Conservation (phyloP, 2,888 invertebrate species). For the Antheraea yamamai region DNA sequence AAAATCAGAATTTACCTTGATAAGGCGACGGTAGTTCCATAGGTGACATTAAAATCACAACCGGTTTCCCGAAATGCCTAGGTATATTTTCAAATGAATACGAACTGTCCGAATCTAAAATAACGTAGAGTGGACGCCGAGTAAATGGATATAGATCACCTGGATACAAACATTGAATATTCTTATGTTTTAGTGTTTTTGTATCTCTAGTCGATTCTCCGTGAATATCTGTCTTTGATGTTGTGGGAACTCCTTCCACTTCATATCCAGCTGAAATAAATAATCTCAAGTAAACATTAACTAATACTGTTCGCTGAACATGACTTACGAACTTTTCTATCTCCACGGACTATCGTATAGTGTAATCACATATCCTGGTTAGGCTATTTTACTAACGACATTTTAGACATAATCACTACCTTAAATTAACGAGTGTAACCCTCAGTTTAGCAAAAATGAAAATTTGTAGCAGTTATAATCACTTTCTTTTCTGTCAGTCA, state of each 20-base stretch:
- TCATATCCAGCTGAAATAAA: constrained; percentile 90
- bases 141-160: constrained; percentile 97
- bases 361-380: background rate
- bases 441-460: background rate
- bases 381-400: too few relatives aligned
- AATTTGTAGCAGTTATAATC: background rate
- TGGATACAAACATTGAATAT: constrained; percentile 92
- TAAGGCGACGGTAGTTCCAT: constrained; percentile 93
- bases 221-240: constrained; percentile 90
- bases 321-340: background rate
- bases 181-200: constrained; percentile 69
- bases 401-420: too few relatives aligned
- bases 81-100: constrained; percentile 96
- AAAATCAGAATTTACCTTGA: constrained; percentile 82
- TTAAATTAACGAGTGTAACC: background rate
- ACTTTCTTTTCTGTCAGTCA: background rate
- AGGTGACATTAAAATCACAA: constrained; percentile 96
- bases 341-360: background rate
- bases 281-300: too few relatives aligned
- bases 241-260: constrained; percentile 94
- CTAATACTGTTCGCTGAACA: background rate
- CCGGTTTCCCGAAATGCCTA: constrained; percentile 94
- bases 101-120: constrained; percentile 98
- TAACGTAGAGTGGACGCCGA: constrained; percentile 94
- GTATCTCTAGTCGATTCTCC: constrained; percentile 56